Conservation (phyloP, 2,113 vertebrate genomes). For the Mungos mungo region DNA sequence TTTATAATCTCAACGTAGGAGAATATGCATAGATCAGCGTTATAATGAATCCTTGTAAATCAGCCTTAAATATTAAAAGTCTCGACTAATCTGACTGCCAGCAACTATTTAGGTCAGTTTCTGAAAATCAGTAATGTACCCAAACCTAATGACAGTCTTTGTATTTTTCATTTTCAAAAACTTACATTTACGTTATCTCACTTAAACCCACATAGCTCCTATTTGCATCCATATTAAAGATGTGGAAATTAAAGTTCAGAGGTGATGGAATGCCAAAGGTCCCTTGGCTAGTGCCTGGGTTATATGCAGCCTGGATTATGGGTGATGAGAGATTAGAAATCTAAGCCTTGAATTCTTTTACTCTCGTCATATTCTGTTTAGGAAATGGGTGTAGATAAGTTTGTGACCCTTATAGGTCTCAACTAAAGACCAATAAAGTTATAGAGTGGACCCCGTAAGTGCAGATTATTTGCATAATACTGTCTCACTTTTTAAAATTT, state of each 20-base stretch:
- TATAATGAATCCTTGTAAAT: background rate
- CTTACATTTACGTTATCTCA: background rate
- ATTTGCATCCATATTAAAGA: background rate
- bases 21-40: background rate
- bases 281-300: background rate
- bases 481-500: background rate
- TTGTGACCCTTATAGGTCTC: background rate
- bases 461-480: background rate
- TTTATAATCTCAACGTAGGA: background rate
- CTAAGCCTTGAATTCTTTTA: background rate
- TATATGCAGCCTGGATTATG: background rate
- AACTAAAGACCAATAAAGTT: background rate
- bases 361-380: background rate
- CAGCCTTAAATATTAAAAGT: background rate
- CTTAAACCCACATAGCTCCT: background rate
- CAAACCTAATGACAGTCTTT: background rate
- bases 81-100: background rate
- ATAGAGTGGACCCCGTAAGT: background rate
- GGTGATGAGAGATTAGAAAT: background rate
- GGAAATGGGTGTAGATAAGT: background rate
- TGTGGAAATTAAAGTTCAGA: background rate
- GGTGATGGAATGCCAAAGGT: background rate
- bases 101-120: background rate
- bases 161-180: background rate
- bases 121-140: background rate